phyloP scores from a whole-genome alignment of 2,888 invertebrate genomes.

The Cheilosia impressa region DNA sequence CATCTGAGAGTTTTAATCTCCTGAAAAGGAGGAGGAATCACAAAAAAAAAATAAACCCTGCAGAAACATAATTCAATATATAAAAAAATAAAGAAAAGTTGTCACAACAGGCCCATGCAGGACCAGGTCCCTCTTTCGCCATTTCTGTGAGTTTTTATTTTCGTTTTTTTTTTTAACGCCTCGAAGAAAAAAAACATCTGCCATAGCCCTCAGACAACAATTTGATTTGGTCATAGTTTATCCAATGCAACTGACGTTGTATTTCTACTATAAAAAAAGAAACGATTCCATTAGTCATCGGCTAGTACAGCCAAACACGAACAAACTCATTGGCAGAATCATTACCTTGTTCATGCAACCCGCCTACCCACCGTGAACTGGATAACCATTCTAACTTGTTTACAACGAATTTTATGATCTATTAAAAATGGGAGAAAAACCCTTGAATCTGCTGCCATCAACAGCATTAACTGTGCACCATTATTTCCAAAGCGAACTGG shows the following conservation, averaged over 20 bases:
- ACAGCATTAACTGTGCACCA: conserved; percentile 27
- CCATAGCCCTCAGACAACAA: too few species aligned
- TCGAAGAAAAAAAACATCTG: too few species aligned
- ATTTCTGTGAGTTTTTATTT: too few species aligned
- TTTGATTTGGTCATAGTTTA: too few species aligned
- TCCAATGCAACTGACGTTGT: background rate
- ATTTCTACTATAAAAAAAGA: conserved; percentile 3
- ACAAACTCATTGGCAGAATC: conserved; percentile 5
- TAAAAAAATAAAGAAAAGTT: too few species aligned
- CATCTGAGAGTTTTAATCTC: too few species aligned
- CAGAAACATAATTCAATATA: too few species aligned
- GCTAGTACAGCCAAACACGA: conserved; percentile 32
- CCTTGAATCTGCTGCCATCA: conserved; percentile 53
- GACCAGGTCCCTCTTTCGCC: too few species aligned
- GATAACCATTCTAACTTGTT: conserved; percentile 32
- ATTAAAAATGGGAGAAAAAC: conserved; percentile 31
- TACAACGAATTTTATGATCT: conserved; percentile 55
- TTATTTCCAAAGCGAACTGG: conserved; percentile 6
- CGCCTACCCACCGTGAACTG: conserved; percentile 48
- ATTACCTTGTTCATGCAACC: conserved; percentile 31
- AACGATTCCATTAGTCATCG: conserved; percentile 15
- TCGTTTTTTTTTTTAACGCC: too few species aligned
- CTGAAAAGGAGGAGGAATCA: too few species aligned
- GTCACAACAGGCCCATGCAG: too few species aligned
- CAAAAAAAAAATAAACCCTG: too few species aligned